Base-by-base conservation (phyloP, 2,797 vertebrate species). In the Cyclopterus lumpus region DNA sequence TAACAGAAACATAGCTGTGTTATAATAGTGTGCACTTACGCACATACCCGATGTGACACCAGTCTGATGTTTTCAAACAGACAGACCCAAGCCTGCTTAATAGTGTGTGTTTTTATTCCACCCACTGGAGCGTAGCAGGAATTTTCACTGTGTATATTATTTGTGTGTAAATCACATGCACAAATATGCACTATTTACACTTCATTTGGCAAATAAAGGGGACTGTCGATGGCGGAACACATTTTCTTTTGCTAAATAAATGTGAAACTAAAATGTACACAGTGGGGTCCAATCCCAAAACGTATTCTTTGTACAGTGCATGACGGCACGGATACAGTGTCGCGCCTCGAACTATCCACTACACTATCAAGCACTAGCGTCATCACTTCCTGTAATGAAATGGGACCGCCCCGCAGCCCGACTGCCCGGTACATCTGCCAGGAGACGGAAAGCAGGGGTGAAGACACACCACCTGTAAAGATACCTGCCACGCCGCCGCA, bases 11-110 rank as follows among this genome's bases (percentile, higher is more conserved):
- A 11, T 11, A 72, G 40, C 32, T 59, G 30, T 48, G 64, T 51
- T 54, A 48, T 64, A 65, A 38, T 8, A 53, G 14, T 22, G 20
- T 12, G 28, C 81, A 44, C 64, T 59, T 62, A 64, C 59, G 42
- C 73, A 73, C 49, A 53, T 48, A 66, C 48, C 54, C 71, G 62
- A 59, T 66, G 55, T 70, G 46, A 84, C 67, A 71, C 46, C 42
- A 68, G 49, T 76, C 60, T 53, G 64, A 73, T 72, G 62, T 76
- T 78, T 76, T 77, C 73, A 65, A 81, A 86, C 65, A 61, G 65
- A 84, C 75, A 63, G 48, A 46, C 28, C 28, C 36, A 34, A 57
- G 64, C 34, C 57, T 61, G 64, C n/a, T 62, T 77, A 51, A 51
- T 51, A 26, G 34, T 49, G 42, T 72, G n/a, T 69, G 38, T 54